phyloP scores from a whole-genome alignment of 2,888 invertebrate species.

The Pseudococcus viburni region DNA sequence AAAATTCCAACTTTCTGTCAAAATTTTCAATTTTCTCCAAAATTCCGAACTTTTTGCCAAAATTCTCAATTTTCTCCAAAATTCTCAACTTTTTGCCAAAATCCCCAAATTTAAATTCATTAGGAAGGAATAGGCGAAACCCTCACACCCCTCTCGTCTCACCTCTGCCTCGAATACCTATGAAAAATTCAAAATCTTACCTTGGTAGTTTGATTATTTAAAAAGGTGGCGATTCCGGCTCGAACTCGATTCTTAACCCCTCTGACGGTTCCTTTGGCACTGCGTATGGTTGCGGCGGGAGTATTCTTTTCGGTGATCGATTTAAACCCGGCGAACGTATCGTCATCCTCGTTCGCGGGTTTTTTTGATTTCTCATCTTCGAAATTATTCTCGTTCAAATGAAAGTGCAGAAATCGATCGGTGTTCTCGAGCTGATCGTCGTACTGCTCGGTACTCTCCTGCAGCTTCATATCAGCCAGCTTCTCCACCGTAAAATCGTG shows the following conservation, averaged over 20 bases:
- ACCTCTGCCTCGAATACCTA: too few relatives aligned
- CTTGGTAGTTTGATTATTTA: constrained; percentile 87
- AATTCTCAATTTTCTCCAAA: too few relatives aligned
- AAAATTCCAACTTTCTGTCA: too few relatives aligned
- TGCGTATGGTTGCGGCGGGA: constrained; percentile 89
- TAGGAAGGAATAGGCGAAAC: too few relatives aligned
- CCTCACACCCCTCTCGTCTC: too few relatives aligned
- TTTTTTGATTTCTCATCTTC: constrained; percentile 70
- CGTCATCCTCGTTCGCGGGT: constrained; percentile 71
- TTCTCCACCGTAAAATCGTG: constrained; percentile 68
- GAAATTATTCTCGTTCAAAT: constrained; percentile 81
- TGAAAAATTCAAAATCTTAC: constrained; percentile 73
- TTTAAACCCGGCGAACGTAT: constrained; percentile 83
- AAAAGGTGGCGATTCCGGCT: constrained; percentile 95
- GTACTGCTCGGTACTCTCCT: constrained; percentile 71
- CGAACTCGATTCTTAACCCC: constrained; percentile 95
- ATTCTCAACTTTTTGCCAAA: too few relatives aligned
- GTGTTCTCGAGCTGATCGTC: constrained; percentile 73
- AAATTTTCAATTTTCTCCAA: too few relatives aligned
- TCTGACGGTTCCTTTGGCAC: constrained; percentile 92
- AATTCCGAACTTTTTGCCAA: too few relatives aligned
- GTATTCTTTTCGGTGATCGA: constrained; percentile 73
- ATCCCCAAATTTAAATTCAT: too few relatives aligned
- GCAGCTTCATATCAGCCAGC: constrained; percentile 72
- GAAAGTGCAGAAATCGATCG: constrained; percentile 87